Conservation (phyloP, 2,888 invertebrate genomes). For the Agrilus biguttatus region DNA sequence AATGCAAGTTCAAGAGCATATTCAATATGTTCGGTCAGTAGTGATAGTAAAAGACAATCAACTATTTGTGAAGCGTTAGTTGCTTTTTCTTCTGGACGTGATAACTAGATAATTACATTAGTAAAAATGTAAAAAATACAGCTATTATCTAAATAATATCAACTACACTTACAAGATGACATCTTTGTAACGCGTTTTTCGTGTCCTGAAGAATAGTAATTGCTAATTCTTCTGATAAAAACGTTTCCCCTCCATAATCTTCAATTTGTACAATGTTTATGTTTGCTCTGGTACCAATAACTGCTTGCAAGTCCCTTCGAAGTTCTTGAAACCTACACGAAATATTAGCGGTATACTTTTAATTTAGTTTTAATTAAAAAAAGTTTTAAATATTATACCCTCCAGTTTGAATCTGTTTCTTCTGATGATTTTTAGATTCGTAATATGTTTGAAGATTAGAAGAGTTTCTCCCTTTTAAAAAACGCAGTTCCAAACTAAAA, state of each 20-base stretch:
- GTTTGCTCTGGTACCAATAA: slow-evolving; percentile 80
- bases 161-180: slow-evolving; percentile 49
- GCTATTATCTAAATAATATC: slow-evolving; percentile 3
- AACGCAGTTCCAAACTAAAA: slow-evolving; percentile 53
- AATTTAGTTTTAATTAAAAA: neutral
- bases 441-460: slow-evolving; percentile 74
- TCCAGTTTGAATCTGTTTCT: slow-evolving; percentile 79
- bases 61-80: slow-evolving; percentile 66
- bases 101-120: slow-evolving; percentile 40
- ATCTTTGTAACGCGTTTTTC: slow-evolving; percentile 78
- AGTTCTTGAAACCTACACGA: slow-evolving; percentile 70
- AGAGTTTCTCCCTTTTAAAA: slow-evolving; percentile 64
- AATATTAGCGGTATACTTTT: neutral
- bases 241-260: slow-evolving; percentile 94
- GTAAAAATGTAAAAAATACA: slow-evolving; percentile 4
- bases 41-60: slow-evolving; percentile 69
- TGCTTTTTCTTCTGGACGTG: slow-evolving; percentile 61
- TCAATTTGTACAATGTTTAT: slow-evolving; percentile 90
- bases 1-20: slow-evolving; percentile 91
- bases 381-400: slow-evolving; percentile 38
- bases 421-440: slow-evolving; percentile 84
- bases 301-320: slow-evolving; percentile 83
- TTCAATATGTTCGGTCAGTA: slow-evolving; percentile 86
- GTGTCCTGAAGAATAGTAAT: slow-evolving; percentile 82
- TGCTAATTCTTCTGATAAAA: slow-evolving; percentile 87